Conservation (phyloP, 1,140 invertebrate genomes). For the Schlechtendalia chinensis region DNA sequence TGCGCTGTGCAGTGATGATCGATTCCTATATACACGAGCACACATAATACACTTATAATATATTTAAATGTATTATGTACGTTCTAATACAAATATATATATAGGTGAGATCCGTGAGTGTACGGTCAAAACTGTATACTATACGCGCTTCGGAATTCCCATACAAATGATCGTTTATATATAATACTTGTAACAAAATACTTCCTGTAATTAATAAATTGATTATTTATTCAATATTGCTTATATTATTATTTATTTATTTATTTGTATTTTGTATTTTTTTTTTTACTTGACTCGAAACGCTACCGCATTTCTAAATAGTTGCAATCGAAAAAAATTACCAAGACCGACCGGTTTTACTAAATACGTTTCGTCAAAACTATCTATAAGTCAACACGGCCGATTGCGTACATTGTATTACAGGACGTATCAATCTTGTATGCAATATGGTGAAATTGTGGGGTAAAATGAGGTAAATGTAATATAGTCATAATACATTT, state of each 20-base stretch:
- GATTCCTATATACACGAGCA: background rate
- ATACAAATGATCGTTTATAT: slow-evolving; percentile 11
- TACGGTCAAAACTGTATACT: background rate
- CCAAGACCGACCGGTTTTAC: slow-evolving; percentile 25
- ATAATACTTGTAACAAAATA: slow-evolving; percentile 27
- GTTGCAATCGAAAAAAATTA: slow-evolving; percentile 15
- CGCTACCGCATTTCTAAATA: slow-evolving; percentile 44
- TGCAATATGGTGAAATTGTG: too few species aligned
- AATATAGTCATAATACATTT: too few species aligned
- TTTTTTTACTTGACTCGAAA: slow-evolving; percentile 15
- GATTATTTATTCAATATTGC: slow-evolving; percentile 32
- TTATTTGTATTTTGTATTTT: background rate
- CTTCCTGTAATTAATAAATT: slow-evolving; percentile 42
- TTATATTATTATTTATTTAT: background rate
- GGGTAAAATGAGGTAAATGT: too few species aligned
- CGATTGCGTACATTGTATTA: too few species aligned
- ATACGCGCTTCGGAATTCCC: background rate
- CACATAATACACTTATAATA: background rate
- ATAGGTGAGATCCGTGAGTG: background rate
- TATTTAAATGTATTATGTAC: background rate
- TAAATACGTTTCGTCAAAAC: slow-evolving; percentile 16
- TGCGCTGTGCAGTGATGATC: background rate
- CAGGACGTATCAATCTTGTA: too few species aligned
- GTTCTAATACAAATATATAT: too few species aligned
- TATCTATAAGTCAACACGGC: too few species aligned